Evolutionary conservation across 1,140 invertebrate genomes (phyloP), one percentile per base, ranked within the genome.

Genomic region (Lepidurus apus): DNA sequence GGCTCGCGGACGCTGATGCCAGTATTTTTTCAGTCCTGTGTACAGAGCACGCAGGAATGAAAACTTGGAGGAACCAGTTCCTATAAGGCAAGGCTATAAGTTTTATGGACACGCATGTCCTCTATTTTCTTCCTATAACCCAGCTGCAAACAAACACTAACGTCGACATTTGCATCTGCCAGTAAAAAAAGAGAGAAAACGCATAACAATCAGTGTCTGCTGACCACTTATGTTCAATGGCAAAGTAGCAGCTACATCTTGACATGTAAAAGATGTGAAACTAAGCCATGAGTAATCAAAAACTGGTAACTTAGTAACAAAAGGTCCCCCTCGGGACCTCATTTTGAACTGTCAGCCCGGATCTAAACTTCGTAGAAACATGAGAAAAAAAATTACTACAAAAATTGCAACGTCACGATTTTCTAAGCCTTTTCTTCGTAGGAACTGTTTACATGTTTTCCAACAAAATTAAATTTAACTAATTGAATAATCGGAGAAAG

Each of bases 261-360:
- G 53, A 65, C 53, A 65, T 4, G 21, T 17, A n/a, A 65, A 65
- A 65, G 53, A 65, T 7, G 13, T n/a, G 53, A 65, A 65, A 65
- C 53, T 13, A 9, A n/a, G 53, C 53, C 53, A 65, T 65, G 53
- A 65, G 53, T 65, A 65, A 65, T 65, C 53, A 65, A 65, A 65
- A 65, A 65, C 8, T 34, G 53, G 17, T 1, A 21, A 17, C 53
- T 21, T n/a, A 21, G 53, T 65, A 65, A 65, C 17, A 17, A 65
- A 65, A 21, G 45, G 10, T n/a, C 13, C 53, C 13, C 53, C 53
- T 65, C 6, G 21, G 13, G 17, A 65, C 53, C 53, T 65, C 17
- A 65, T n/a, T 47, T 65, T 4, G 53, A n/a, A 65, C 53, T 21
- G 8, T 65, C 53, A 7, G 9, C 53, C 53, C 53, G 53, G 8